phyloP scores from a whole-genome alignment of 2,113 vertebrate genomes.

The Saguinus imperator region DNA sequence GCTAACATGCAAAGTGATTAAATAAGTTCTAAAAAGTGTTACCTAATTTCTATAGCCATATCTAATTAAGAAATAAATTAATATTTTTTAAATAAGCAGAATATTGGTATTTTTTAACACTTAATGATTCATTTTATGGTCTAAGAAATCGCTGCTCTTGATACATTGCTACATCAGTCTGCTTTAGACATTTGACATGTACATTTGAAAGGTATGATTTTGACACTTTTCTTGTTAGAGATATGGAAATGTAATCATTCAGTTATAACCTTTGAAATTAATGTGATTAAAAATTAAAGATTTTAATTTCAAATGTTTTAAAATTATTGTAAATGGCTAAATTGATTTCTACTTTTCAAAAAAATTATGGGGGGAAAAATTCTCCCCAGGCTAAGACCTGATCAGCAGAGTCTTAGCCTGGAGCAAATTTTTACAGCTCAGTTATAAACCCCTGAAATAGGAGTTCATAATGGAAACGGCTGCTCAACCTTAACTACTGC shows the following conservation, averaged over 20 bases:
- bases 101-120: slow-evolving; percentile 15
- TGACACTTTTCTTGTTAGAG: slow-evolving; percentile 29
- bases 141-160: slow-evolving; percentile 5
- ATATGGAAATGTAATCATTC: slow-evolving; percentile 20
- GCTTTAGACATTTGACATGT: background rate
- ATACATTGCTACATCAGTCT: background rate
- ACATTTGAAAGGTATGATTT: background rate
- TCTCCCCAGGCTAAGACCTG: slow-evolving; percentile 84
- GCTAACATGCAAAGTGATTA: slow-evolving; percentile 46
- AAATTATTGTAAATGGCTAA: slow-evolving; percentile 69
- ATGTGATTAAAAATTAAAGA: slow-evolving; percentile 72
- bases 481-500: slow-evolving; percentile 83
- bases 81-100: background rate
- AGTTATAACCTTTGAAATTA: slow-evolving; percentile 23
- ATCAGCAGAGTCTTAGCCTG: slow-evolving; percentile 83
- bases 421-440: slow-evolving; percentile 85
- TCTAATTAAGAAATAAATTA: slow-evolving; percentile 41
- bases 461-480: slow-evolving; percentile 88
- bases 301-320: slow-evolving; percentile 58
- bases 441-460: slow-evolving; percentile 88
- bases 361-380: slow-evolving; percentile 64
- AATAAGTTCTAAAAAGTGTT: background rate
- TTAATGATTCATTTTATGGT: slow-evolving; percentile 10
- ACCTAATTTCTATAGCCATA: background rate
- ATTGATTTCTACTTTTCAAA: slow-evolving; percentile 76